Conservation (phyloP, 2,888 invertebrate species). For the Pristionchus maxplancki region DNA sequence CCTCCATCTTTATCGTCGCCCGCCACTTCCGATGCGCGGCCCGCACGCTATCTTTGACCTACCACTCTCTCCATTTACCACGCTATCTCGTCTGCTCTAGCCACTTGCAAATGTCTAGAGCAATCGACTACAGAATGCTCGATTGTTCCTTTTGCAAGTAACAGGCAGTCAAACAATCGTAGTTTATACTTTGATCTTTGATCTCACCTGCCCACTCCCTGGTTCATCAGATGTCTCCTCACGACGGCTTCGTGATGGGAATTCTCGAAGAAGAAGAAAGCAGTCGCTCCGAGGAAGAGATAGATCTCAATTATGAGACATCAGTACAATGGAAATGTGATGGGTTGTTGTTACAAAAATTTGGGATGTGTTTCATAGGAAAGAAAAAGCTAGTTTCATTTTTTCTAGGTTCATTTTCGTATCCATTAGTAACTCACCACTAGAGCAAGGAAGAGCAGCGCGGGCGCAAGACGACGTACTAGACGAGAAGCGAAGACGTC, state of each 20-base stretch:
- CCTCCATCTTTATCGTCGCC: slow-evolving; percentile 27
- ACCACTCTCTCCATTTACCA: neutral
- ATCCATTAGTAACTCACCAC: neutral
- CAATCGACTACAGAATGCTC: no score
- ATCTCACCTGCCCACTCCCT: slow-evolving; percentile 64
- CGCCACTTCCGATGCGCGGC: neutral
- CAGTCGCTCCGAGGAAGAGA: slow-evolving; percentile 69
- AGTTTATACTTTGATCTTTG: neutral
- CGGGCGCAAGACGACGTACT: slow-evolving; percentile 51
- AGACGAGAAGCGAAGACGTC: slow-evolving; percentile 45
- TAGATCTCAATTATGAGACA: slow-evolving; percentile 57
- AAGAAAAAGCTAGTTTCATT: no score
- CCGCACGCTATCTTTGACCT: neutral
- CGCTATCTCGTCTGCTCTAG: neutral
- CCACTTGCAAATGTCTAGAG: no score
- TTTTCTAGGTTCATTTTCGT: no score
- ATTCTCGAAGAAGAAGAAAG: slow-evolving; percentile 69
- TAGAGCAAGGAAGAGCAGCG: slow-evolving; percentile 53
- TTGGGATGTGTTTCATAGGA: no score
- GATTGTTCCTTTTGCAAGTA: no score
- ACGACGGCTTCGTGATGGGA: slow-evolving; percentile 63
- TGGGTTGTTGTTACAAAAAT: no score
- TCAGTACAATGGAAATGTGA: no score
- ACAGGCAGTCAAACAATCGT: no score
- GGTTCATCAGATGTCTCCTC: slow-evolving; percentile 65